Conservation (phyloP, 2,888 invertebrate species). For the Drosophila imparisetae region DNA sequence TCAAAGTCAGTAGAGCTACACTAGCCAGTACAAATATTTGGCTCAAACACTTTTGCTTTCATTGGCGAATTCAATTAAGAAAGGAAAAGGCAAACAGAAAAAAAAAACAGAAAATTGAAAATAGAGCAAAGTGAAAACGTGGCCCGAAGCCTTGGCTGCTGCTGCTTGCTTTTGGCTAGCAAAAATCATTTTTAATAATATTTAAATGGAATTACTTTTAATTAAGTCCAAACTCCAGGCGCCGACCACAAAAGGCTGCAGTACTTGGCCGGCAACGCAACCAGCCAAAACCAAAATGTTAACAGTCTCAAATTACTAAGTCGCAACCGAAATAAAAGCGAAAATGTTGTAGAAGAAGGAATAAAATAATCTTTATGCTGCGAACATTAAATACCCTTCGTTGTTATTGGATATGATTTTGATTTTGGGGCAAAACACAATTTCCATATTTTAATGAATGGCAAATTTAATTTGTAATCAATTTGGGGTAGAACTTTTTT, state of each 20-base stretch:
- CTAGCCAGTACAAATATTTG: slow-evolving; percentile 58
- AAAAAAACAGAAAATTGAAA: slow-evolving; percentile 4
- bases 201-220: slow-evolving; percentile 76
- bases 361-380: not conserved
- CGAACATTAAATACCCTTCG: slow-evolving; percentile 12
- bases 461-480: not conserved
- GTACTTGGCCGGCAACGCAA: slow-evolving; percentile 34
- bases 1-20: slow-evolving; percentile 21
- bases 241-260: slow-evolving; percentile 63
- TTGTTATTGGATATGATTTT: not conserved
- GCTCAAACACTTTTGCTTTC: slow-evolving; percentile 56
- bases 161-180: slow-evolving; percentile 47
- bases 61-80: slow-evolving; percentile 53
- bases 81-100: slow-evolving; percentile 21
- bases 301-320: slow-evolving; percentile 76
- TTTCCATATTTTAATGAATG: not conserved
- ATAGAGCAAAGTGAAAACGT: slow-evolving; percentile 39
- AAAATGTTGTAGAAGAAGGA: not conserved
- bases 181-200: slow-evolving; percentile 63
- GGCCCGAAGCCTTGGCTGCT: slow-evolving; percentile 29
- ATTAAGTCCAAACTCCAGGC: slow-evolving; percentile 66
- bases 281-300: slow-evolving; percentile 58
- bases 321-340: slow-evolving; percentile 23
- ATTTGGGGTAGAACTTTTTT: not conserved
- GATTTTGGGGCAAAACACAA: not conserved